Evolutionary conservation across 2,888 invertebrate genomes (phyloP).

Genomic region (Leptinotarsa juncta): DNA sequence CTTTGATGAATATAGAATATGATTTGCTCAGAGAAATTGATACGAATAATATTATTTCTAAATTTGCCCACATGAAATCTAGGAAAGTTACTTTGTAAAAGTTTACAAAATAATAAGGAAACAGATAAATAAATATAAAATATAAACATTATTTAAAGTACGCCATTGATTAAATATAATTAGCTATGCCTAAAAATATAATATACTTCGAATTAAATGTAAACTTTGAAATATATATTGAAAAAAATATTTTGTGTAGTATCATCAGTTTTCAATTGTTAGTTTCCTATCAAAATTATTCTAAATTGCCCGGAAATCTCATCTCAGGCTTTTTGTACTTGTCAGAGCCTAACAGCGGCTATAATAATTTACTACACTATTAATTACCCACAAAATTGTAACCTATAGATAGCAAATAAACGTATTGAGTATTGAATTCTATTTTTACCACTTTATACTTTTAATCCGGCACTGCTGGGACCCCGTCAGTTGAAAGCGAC

Average conservation of each 20-base stretch:
- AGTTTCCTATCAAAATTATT: background rate
- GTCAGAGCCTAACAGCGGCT: no score
- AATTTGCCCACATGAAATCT: background rate
- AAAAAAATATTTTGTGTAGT: background rate
- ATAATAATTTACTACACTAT: no score
- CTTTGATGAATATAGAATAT: background rate
- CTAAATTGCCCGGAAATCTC: background rate
- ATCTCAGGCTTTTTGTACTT: background rate
- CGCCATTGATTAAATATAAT: slow-evolving; percentile 11
- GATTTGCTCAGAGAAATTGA: no score
- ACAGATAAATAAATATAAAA: background rate
- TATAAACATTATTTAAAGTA: background rate
- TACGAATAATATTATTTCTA: background rate
- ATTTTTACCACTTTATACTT: no score
- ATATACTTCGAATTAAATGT: slow-evolving; percentile 12
- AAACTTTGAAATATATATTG: slow-evolving; percentile 9
- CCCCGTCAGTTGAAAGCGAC: no score
- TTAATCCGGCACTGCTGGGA: no score
- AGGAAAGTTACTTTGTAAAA: background rate
- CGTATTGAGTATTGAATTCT: no score
- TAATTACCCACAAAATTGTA: no score
- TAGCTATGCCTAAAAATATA: slow-evolving; percentile 18
- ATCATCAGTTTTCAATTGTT: background rate
- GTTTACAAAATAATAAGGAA: background rate
- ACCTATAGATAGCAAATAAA: no score